Conservation (phyloP, 2,888 invertebrate genomes). For the Acanthosepion lycidas region DNA sequence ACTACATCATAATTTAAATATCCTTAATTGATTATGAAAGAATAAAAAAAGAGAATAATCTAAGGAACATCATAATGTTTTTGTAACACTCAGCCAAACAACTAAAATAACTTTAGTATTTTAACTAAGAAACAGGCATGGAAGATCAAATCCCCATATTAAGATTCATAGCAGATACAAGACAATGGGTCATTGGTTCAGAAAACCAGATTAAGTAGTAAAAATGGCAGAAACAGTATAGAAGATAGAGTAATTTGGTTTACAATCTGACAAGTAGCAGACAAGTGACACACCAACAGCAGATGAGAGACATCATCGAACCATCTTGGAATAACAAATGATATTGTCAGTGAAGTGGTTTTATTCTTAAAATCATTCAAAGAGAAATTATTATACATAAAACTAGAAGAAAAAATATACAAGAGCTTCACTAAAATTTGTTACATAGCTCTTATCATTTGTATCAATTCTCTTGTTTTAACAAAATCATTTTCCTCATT, state of each 20-base stretch:
- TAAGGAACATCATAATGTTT: too few relatives aligned
- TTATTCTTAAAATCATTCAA: neutral
- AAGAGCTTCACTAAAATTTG: too few relatives aligned
- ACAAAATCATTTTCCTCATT: too few relatives aligned
- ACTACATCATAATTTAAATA: too few relatives aligned
- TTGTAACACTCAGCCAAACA: too few relatives aligned
- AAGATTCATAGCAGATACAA: neutral
- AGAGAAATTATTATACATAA: neutral
- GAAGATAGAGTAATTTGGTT: constrained; percentile 33
- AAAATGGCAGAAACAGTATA: neutral
- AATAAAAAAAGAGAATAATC: too few relatives aligned
- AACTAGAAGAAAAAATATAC: neutral
- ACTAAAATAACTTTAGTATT: neutral
- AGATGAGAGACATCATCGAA: neutral
- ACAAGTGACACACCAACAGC: neutral
- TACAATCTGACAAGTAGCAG: constrained; percentile 33
- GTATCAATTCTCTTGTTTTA: too few relatives aligned
- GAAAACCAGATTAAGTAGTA: neutral
- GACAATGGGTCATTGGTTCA: neutral
- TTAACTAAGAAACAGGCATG: neutral
- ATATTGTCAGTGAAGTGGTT: neutral
- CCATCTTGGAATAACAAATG: neutral
- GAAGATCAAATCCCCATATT: neutral
- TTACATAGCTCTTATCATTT: too few relatives aligned
- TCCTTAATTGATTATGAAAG: too few relatives aligned